Conservation (phyloP, 2,113 vertebrate genomes). For the Mesembrinibis cayennensis region DNA sequence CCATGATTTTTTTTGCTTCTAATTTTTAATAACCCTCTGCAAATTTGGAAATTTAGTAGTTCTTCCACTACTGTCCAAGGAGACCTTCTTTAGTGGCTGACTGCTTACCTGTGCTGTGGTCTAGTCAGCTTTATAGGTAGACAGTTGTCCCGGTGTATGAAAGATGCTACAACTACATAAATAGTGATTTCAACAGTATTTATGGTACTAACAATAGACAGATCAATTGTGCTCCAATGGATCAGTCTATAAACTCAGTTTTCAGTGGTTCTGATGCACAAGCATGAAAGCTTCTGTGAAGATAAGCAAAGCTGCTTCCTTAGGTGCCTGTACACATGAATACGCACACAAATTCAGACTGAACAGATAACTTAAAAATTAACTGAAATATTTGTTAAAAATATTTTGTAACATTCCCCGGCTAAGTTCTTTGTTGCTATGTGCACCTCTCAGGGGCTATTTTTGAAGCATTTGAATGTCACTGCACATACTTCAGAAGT, state of each 20-base stretch:
- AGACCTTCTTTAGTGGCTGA: not conserved
- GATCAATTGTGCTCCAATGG: not conserved
- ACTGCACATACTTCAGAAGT: not conserved
- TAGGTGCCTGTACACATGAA: not conserved
- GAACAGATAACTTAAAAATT: not conserved
- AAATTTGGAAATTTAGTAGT: not conserved
- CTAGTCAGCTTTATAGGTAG: not conserved
- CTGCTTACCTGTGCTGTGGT: not conserved
- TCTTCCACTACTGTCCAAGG: not conserved
- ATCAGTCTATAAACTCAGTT: not conserved
- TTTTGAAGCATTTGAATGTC: not conserved
- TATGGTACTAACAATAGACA: not conserved
- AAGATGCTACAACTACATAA: not conserved
- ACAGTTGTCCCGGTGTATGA: not conserved
- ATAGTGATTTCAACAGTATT: not conserved
- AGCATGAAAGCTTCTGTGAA: not conserved
- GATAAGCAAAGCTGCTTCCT: not conserved
- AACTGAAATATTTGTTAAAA: not conserved
- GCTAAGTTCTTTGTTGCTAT: not conserved
- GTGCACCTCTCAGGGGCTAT: not conserved
- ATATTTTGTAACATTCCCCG: not conserved
- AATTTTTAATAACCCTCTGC: not conserved
- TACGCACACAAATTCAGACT: not conserved
- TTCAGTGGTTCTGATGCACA: not conserved
- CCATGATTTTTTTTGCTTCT: not conserved